Evolutionary conservation across 2,888 invertebrate species (phyloP).

Genomic region (Petrolisthes cinctipes): DNA sequence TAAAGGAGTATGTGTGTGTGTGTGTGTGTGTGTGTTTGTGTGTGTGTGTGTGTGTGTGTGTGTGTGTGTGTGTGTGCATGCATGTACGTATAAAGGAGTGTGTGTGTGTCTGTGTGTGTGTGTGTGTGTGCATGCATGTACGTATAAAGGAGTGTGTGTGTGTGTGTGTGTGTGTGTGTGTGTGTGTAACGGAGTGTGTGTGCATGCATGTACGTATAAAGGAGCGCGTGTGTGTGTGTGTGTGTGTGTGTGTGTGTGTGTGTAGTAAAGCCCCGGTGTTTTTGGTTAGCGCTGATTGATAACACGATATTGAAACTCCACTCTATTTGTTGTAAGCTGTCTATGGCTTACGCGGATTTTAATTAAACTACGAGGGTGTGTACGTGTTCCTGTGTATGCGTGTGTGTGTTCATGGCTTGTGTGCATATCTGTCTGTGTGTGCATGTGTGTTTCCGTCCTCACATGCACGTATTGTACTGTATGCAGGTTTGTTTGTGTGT

Average conservation of each 20-base stretch:
- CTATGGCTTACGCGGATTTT: constrained; percentile 20
- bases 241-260: constrained; percentile 17
- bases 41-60: constrained; percentile 15
- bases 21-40: constrained; percentile 16
- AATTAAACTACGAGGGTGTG: constrained; percentile 4
- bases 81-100: no score
- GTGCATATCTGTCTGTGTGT: background rate
- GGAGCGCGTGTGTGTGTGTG: background rate
- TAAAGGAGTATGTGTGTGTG: background rate
- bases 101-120: background rate
- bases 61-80: constrained; percentile 5
- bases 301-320: background rate
- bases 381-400: background rate
- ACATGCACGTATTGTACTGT: no score
- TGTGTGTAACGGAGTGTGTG: constrained; percentile 23
- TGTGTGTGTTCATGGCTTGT: background rate
- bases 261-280: background rate
- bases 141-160: background rate
- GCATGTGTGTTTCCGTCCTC: no score
- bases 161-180: background rate
- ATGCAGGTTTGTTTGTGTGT: background rate
- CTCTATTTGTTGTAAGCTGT: background rate
- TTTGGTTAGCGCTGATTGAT: background rate
- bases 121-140: constrained; percentile 20
- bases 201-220: constrained; percentile 9